These are phyloP conservation scores for Holothuria scabra DNA, from an alignment of 53 echinoderm and acorn worm genomes.

Conservation along the genomic window DNA sequence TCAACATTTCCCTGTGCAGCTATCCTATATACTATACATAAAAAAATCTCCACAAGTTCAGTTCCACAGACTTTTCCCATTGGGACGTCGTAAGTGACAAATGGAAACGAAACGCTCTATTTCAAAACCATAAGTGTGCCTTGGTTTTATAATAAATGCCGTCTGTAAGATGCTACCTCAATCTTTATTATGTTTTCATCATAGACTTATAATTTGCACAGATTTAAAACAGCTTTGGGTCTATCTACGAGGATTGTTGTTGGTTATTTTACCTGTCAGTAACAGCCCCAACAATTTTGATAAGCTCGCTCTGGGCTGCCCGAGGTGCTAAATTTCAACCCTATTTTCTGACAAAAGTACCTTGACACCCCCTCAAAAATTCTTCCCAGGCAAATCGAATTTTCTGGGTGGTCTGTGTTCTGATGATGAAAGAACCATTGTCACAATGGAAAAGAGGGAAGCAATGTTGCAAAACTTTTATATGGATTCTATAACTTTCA, in stretches of 20 bases:
- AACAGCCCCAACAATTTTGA: conserved; percentile 36
- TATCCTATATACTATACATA: too few relatives aligned
- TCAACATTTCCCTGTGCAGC: too few relatives aligned
- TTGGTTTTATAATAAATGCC: conserved; percentile 34
- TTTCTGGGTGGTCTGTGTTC: conserved; percentile 23
- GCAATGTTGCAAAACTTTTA: conserved; percentile 19
- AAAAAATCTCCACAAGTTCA: too few relatives aligned
- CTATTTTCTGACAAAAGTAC: conserved; percentile 32
- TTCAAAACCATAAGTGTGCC: conserved; percentile 24
- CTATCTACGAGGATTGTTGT: conserved; percentile 18
- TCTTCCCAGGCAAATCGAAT: conserved; percentile 25
- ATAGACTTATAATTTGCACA: conserved; percentile 33
- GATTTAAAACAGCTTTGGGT: conserved; percentile 40
- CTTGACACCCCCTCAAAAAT: conserved; percentile 16
- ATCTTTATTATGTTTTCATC: conserved; percentile 40
- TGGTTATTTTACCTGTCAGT: conserved; percentile 44
- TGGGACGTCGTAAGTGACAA: not conserved
- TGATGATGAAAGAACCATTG: not conserved
- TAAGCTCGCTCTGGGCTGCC: conserved; percentile 44
- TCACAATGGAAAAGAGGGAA: not conserved
- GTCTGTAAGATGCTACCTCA: conserved; percentile 4
- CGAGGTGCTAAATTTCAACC: conserved; percentile 27
- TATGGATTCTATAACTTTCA: conserved; percentile 16
- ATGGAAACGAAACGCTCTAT: conserved; percentile 7
- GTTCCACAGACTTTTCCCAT: too few relatives aligned